Base-by-base conservation (phyloP, 92 coral and sea anemone species). In the Galaxea fascicularis region DNA sequence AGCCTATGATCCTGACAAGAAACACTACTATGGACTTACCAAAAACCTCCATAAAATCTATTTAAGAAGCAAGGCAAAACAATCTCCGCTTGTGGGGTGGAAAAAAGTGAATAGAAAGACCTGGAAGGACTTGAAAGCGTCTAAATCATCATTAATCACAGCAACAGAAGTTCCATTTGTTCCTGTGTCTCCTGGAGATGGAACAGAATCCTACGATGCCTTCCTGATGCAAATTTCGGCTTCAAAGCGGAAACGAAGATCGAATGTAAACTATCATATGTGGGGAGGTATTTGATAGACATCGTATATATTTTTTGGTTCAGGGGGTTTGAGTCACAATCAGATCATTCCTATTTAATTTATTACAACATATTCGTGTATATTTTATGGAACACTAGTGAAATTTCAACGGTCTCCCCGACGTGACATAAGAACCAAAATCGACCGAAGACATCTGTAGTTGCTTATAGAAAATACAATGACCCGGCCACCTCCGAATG, bases 211-310 rank as follows among this genome's bases (percentile, higher is more conserved):
- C 0, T 74, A 29, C 28, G 79, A 56, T 10, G 79, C 79, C 28
- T 29, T 74, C 12, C 35, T 24, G 10, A 0, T 49, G 62, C 64
- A 62, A 5, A 29, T 12, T 16, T 17, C 26, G 0, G 8, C 77
- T 24, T 49, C 28, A 13, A 72, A 21, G 62, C 77, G 77, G 77
- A 47, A n/a, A 25, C 24, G 77, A 72, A 47, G 60, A 24, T 49
- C 77, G 5, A 39, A 16, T 22, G 62, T 26, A 12, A 21, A 11
- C 52, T 2, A 27, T 29, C 27, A 74, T 53, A 74, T 54, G 52
- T 74, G 79, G 79, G 79, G 79, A 74, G 59, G 79, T 74, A 74
- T 49, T 27, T n/a, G n/a, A n/a, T n/a, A n/a, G 45, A 71, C 25
- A 52, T 45, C 29, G 16, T 9, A n/a, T n/a, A n/a, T n/a, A n/a